Conservation (phyloP, 2,888 invertebrate species). For the Callosobruchus maculatus region DNA sequence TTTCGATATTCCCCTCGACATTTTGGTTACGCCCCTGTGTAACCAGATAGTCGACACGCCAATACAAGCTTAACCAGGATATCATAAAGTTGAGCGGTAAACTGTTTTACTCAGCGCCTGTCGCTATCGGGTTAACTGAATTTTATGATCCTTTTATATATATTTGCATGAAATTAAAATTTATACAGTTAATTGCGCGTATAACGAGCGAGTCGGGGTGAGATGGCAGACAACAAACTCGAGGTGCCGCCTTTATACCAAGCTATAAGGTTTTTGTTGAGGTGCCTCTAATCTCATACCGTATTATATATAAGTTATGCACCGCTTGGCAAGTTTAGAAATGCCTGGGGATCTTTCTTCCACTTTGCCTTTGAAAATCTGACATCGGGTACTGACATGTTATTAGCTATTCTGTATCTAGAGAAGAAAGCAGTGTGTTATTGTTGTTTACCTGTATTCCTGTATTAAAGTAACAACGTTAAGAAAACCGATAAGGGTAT, state of each 20-base stretch:
- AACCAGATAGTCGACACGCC: background rate
- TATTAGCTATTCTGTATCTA: too few species aligned
- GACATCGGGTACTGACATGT: too few species aligned
- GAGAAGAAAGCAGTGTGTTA: too few species aligned
- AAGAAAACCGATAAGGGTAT: too few species aligned
- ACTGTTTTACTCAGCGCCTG: background rate
- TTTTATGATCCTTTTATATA: slow-evolving; percentile 22
- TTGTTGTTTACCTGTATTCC: too few species aligned
- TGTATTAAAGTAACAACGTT: too few species aligned
- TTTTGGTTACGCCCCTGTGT: background rate
- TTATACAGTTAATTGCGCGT: slow-evolving; percentile 20
- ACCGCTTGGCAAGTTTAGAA: too few species aligned
- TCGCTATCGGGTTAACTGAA: slow-evolving; percentile 13
- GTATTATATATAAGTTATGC: too few species aligned
- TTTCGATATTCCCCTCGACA: too few species aligned
- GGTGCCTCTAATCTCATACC: too few species aligned
- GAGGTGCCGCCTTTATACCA: background rate
- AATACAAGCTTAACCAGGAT: background rate
- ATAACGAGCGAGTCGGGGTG: slow-evolving; percentile 12
- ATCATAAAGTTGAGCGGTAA: background rate
- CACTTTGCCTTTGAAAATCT: too few species aligned
- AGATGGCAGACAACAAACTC: background rate
- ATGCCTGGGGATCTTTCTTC: too few species aligned
- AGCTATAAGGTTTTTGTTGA: background rate
- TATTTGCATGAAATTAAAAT: slow-evolving; percentile 28